Evolutionary conservation across 2,888 invertebrate species (phyloP).

Genomic region (Metellina segmentata): DNA sequence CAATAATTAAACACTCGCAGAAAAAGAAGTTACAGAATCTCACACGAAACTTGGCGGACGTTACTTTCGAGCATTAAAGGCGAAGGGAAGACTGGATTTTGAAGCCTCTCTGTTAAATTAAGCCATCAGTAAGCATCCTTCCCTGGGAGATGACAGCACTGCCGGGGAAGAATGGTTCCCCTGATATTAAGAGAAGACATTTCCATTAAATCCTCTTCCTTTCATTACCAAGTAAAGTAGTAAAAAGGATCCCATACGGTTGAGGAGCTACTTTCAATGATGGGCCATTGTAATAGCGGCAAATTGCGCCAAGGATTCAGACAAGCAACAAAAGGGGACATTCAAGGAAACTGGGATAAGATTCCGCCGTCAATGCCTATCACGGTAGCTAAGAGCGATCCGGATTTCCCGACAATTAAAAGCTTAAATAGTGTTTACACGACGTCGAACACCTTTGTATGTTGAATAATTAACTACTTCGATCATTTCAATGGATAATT

Average conservation of each 20-base stretch:
- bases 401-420: conserved; percentile 38
- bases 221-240: conserved; percentile 32
- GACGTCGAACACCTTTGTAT: background rate
- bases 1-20: no score
- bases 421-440: conserved; percentile 36
- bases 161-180: background rate
- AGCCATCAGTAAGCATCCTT: background rate
- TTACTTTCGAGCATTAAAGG: no score
- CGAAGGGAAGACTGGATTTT: background rate
- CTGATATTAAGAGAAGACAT: conserved; percentile 47
- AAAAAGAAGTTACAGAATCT: no score
- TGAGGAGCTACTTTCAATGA: conserved; percentile 27
- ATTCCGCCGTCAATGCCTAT: background rate
- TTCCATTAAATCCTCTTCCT: conserved; percentile 51
- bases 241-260: conserved; percentile 31
- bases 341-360: conserved; percentile 24
- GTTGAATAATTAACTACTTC: conserved; percentile 26
- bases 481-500: conserved; percentile 13
- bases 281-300: conserved; percentile 43
- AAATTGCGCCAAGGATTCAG: conserved; percentile 33
- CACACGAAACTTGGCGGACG: no score
- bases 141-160: background rate
- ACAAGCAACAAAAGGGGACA: conserved; percentile 21
- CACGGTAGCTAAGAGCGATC: conserved; percentile 34
- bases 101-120: background rate